Evolutionary conservation across 2,113 vertebrate genomes (phyloP).

Genomic region (Hucho hucho): DNA sequence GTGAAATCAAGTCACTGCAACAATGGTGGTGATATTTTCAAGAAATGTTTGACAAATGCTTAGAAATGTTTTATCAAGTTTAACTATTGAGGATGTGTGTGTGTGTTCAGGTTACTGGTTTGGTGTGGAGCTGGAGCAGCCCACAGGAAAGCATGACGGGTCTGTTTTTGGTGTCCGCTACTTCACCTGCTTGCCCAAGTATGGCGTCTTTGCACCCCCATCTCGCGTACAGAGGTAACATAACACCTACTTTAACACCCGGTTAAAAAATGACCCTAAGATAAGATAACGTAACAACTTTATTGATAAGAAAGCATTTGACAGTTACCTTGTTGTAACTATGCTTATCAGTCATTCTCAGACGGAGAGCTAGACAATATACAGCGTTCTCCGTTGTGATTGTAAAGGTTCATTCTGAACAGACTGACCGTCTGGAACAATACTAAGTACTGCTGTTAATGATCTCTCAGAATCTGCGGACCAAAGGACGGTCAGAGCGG

Average conservation of each 20-base stretch:
- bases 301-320: neutral
- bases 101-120: conserved; percentile 83
- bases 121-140: conserved; percentile 85
- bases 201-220: conserved; percentile 90
- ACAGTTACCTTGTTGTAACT: neutral
- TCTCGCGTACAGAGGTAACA: conserved; percentile 87
- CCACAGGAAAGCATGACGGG: conserved; percentile 88
- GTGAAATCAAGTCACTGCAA: neutral
- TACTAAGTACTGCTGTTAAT: conserved; percentile 10
- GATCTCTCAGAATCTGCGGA: conserved; percentile 77
- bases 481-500: conserved; percentile 76
- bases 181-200: conserved; percentile 84
- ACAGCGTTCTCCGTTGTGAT: neutral
- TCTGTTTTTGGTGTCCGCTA: conserved; percentile 91
- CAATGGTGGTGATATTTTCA: too few species aligned
- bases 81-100: neutral
- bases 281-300: neutral
- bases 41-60: too few species aligned
- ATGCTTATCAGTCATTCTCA: neutral
- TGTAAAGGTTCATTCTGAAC: neutral
- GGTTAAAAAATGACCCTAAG: neutral
- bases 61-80: neutral
- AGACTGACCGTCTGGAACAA: neutral
- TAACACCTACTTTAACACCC: too few species aligned
- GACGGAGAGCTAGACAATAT: neutral